Evolutionary conservation across 2,888 invertebrate species (phyloP), one percentile per base, ranked within the genome.

Genomic region (Cecidostiba fungosa): DNA sequence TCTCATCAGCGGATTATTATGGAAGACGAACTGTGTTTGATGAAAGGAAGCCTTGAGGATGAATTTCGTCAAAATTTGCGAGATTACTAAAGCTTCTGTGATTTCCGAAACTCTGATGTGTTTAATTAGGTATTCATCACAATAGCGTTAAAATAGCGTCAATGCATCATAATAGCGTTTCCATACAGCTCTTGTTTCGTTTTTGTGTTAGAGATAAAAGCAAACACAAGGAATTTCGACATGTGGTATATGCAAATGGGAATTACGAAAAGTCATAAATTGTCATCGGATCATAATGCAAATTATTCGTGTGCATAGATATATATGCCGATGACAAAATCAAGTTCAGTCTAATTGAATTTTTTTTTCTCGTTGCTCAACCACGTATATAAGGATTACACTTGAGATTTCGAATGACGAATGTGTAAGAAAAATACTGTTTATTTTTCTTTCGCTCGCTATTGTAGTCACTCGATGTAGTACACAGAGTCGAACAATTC

Each of bases 251-350:
- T 78, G 29, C 39, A 50, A 29, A 43, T 78, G 39, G 3, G 19
- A 23, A 72, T 77, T 77, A 26, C 39, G 72, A 26, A 69, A 66
- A 54, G 14, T 59, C 72, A 43, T 69, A 43, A 74, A 83, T 77
- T 72, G 74, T 69, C 74, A 54, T 84, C 23, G 66, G 39, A 79
- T 54, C 10, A 74, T 74, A 66, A 79, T 62, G 66, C 54, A 84
- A 79, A 79, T 39, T 69, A 36, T 69, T 50, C 14, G n/a, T 39
- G 6, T 36, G 74, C 29, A 29, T 29, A 23, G 6, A 39, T 62
- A 39, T 14, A 47, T 29, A 36, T 23, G 12, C 8, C 16, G 32
- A 76, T 82, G 76, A 62, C 66, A 76, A 66, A 26, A 66, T 59
- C 39, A 39, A 70, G 39, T 70, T 39, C 23, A 26, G 14, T 72